Evolutionary conservation across 2,113 vertebrate species (phyloP), one percentile per base, ranked within the genome.

Genomic region (Festucalex cinctus): DNA sequence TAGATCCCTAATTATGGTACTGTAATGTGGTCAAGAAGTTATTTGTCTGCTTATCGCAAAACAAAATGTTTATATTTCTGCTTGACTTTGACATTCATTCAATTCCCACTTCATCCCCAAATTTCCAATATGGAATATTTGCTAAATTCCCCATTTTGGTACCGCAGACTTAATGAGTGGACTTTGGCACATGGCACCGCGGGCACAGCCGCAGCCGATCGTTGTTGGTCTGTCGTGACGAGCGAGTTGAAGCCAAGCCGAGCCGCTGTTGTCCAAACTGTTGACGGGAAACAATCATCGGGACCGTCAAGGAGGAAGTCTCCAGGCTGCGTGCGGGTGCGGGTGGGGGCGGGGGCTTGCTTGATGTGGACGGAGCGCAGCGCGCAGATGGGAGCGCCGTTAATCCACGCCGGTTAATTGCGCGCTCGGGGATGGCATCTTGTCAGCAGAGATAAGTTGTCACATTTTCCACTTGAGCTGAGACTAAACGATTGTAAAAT

Each of bases 401-500:
- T 95, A 93, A 95, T 95, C 93, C 81, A 87, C 87, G 90, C 89
- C 88, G 91, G 93, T 96, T 98, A 95, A 97, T 95, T 95, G 94
- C 93, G 87, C 93, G 91, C 93, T 93, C 92, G 88, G 92, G 93
- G 93, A 92, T 88, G 93, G 93, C 94, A 88, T 96, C 92, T 94
- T 96, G 95, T 98, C 95, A 97, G 93, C 93, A 91, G 94, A 96
- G 95, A 97, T 98, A 94, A 98, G 95, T 98, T 95, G 95, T 96
- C 95, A 96, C 92, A 93, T 96, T 97, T 98, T 96, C 95, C 95
- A 98, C 94, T 98, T 95, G 95, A 97, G 94, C 95, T 96, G 94
- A 97, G 95, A 96, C 95, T 97, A 97, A 98, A 97, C 94, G 95
- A 95, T 95, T 95, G 94, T 97, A 95, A 95, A 96, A 94, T 96